phyloP scores from a whole-genome alignment of 2,113 vertebrate genomes.

The Apus apus region DNA sequence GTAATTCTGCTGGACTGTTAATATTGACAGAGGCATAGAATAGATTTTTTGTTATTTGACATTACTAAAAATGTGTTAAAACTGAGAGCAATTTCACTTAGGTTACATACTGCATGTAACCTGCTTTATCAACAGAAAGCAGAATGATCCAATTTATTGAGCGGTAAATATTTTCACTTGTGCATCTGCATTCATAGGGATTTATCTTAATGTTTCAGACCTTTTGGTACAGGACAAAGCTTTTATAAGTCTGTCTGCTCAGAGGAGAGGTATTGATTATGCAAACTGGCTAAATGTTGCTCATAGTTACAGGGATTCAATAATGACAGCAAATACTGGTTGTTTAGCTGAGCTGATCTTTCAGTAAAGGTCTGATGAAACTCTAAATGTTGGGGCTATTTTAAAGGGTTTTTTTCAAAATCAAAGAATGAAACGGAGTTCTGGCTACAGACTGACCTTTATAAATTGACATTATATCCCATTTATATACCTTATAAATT shows the following conservation, averaged over 20 bases:
- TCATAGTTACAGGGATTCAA: neutral
- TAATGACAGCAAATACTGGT: conserved; percentile 22
- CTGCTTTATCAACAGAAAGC: neutral
- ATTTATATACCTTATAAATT: neutral
- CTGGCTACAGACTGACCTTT: neutral
- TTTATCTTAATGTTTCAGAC: conserved; percentile 11
- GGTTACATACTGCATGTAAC: neutral
- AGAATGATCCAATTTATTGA: conserved; percentile 23
- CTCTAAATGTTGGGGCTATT: neutral
- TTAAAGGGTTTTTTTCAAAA: conserved; percentile 22
- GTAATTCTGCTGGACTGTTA: neutral
- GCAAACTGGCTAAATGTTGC: conserved; percentile 38
- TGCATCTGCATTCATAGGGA: neutral
- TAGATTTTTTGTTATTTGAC: neutral
- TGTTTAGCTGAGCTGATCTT: neutral
- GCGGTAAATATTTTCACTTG: conserved; percentile 53
- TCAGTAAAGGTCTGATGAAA: conserved; percentile 13
- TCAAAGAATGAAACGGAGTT: neutral
- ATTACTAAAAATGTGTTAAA: neutral
- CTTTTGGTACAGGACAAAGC: neutral
- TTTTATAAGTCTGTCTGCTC: neutral
- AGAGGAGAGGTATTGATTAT: conserved; percentile 41
- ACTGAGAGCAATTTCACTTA: neutral
- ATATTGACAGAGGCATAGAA: neutral
- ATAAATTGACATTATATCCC: neutral